Evolutionary conservation across 2,797 vertebrate species (phyloP).

Genomic region (Hylomyscus alleni): DNA sequence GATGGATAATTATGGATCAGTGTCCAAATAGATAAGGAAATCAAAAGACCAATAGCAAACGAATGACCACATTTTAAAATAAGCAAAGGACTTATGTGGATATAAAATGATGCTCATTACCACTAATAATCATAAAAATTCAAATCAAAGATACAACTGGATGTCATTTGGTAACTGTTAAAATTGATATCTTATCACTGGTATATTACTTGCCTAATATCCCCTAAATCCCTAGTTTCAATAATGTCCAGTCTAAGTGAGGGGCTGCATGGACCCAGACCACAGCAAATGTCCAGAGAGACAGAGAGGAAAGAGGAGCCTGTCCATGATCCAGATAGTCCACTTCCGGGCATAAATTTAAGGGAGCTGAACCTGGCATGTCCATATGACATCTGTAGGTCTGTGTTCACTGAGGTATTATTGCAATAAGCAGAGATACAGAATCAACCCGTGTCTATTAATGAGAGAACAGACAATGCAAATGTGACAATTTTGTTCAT

Average conservation of each 20-base stretch:
- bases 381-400: neutral
- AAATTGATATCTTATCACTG: neutral
- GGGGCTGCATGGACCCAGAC: neutral
- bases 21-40: neutral
- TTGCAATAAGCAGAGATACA: neutral
- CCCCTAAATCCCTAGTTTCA: neutral
- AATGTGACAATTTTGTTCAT: neutral
- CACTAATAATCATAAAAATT: neutral
- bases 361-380: neutral
- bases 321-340: neutral
- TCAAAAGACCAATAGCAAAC: neutral
- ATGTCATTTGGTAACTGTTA: neutral
- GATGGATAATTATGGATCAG: neutral
- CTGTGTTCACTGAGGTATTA: neutral
- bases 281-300: neutral
- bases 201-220: neutral
- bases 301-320: neutral
- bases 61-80: neutral
- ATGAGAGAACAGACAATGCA: neutral
- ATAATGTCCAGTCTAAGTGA: neutral
- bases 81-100: neutral
- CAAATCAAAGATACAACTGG: neutral
- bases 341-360: neutral
- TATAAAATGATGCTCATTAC: neutral
- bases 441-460: neutral